Base-by-base conservation (phyloP, 2,113 vertebrate genomes). In the Toxostoma redivivum region DNA sequence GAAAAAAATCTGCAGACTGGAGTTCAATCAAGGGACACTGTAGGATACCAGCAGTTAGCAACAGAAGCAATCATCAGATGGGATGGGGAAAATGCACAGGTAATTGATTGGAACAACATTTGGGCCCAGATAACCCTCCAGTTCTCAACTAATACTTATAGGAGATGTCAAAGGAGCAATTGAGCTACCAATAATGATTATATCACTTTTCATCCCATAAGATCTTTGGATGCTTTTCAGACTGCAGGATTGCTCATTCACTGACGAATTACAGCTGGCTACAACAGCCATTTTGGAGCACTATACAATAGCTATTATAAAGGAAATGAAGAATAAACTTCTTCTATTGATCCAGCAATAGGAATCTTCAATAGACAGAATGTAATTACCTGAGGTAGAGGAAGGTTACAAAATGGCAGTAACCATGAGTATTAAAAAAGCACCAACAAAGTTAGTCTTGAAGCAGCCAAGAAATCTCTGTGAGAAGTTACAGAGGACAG, bases 321-420 rank as follows among this genome's bases (percentile, higher is more conserved):
- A 91, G 81, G 93, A 95, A 96, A 94, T 91, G 31, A 94, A 91
- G 94, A 96, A 89, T 95, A 97, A 96, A 90, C 81, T 85, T 57
- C 86, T 92, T 62, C 73, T 93, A 93, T 94, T 95, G 94, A 96
- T 94, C 84, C 47, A 83, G 62, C 76, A 85, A 66, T 37, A 70
- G 74, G 60, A 90, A 62, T 56, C 56, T 94, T 91, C 81, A 90
- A 62, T 37, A 80, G 85, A 58, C 33, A 86, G 77, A 82, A 82
- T 44, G 33, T 73, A 90, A 93, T 90, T 90, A 67, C 28, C 58
- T 77, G 71, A 80, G 50, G 74, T 12, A 92, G 51, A 73, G 35
- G 40, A 82, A 83, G 66, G 70, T 10, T 90, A 83, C 64, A 87
- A 91, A 86, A 77, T 25, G 27, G 69, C 54, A 79, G 57, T 53